phyloP scores from a whole-genome alignment of 2,797 vertebrate species.

The Zalophus californianus region DNA sequence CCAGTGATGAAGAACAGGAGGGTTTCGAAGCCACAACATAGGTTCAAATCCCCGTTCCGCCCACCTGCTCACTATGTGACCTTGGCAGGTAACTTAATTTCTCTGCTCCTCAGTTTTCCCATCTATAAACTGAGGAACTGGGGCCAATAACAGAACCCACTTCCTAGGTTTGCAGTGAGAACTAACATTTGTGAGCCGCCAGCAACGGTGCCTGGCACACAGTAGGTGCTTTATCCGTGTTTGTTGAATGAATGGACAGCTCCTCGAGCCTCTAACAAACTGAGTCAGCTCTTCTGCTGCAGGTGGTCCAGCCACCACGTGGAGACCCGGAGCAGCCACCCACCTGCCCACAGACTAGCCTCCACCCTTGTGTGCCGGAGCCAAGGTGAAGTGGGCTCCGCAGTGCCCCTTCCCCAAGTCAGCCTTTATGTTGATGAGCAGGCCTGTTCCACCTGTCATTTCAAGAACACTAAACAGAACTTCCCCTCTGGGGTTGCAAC shows the following conservation, averaged over 20 bases:
- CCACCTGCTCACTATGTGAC: not conserved
- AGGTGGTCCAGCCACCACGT: not conserved
- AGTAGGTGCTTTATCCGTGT: not conserved
- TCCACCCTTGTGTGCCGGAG: fast-evolving
- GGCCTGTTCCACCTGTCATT: not conserved
- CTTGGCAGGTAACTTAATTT: not conserved
- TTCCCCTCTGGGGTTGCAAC: not conserved
- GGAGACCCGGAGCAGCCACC: not conserved
- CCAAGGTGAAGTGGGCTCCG: not conserved
- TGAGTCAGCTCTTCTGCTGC: not conserved
- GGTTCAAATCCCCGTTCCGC: not conserved
- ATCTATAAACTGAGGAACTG: not conserved
- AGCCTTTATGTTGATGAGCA: not conserved
- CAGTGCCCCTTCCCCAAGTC: not conserved
- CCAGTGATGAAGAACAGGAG: not conserved
- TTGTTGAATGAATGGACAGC: fast-evolving
- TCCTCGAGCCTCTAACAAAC: not conserved
- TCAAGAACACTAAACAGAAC: conserved; percentile 19
- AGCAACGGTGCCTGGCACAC: not conserved
- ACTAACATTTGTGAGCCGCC: not conserved
- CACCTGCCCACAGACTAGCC: fast-evolving
- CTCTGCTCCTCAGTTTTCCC: not conserved
- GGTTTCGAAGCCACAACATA: no score
- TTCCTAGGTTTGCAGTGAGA: not conserved
- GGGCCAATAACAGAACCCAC: not conserved